Evolutionary conservation across 2,888 invertebrate genomes (phyloP), one percentile per base, ranked within the genome.

Genomic region (Bhutanitis thaidina): DNA sequence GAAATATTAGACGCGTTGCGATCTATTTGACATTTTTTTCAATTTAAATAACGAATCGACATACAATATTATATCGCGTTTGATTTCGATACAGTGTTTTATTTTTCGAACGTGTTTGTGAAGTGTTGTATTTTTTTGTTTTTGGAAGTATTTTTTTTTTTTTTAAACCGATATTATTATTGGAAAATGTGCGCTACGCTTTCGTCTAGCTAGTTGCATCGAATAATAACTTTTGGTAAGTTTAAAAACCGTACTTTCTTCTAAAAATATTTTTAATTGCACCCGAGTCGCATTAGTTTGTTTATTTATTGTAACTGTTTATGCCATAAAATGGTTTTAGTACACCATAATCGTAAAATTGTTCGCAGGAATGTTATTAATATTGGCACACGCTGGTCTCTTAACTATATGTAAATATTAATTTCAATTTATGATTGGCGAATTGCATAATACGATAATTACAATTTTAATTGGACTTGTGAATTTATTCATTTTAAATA

Each of bases 321-420:
- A 44, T 50, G 38, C 43, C 47, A 38, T 52, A 41, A 52, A 52
- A 47, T 47, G 13, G n/a, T 47, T 52, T 47, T 47, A 52, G 16
- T 52, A 43, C 43, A 10, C 38, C 16, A 14, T 32, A 38, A 43
- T 20, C 43, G 29, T 52, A 37, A 52, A 52, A 34, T 3, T n/a
- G 34, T 32, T 30, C 27, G 36, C 32, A 12, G 51, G 3, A 20
- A 20, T 20, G 5, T 32, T 37, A 39, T 27, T 39, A 44, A 16
- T 29, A 49, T 46, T 37, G 30, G n/a, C 37, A 47, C 38, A 47
- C 37, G 12, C 35, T 12, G 13, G 38, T 27, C 29, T 7, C 25
- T 13, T 34, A 27, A 43, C 38, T 14, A 38, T 5, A 2, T 20
- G 20, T 43, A 25, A 41, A 40, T 29, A 32, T 34, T 32, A 14